These are phyloP conservation scores for Myotis davidii DNA, from an alignment of 2,113 vertebrate genomes.

Conservation along the genomic window DNA sequence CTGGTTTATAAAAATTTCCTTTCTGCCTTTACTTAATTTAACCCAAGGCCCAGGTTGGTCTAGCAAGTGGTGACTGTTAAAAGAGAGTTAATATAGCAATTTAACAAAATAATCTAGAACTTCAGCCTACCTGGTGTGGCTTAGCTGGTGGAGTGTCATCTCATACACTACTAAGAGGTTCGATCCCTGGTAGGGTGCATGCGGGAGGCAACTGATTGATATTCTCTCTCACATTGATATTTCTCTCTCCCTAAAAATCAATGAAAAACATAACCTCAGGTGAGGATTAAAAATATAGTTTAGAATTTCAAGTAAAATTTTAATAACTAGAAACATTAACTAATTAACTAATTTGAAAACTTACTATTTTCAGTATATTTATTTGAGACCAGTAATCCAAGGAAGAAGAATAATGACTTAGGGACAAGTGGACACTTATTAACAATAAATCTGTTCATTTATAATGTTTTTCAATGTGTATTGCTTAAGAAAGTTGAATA, in stretches of 20 bases:
- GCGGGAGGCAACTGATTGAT: too few species aligned
- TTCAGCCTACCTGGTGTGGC: background rate
- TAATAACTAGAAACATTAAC: conserved; percentile 30
- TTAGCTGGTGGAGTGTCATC: background rate
- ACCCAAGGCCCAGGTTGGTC: background rate
- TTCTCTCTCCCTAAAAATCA: too few species aligned
- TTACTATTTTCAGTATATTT: background rate
- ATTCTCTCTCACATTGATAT: background rate
- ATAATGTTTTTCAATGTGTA: background rate
- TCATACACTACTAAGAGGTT: background rate
- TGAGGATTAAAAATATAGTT: background rate
- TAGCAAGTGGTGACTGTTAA: background rate
- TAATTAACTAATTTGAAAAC: conserved; percentile 13
- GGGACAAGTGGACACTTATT: background rate
- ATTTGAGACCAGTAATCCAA: background rate
- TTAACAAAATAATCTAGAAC: conserved; percentile 14
- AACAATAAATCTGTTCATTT: conserved; percentile 39
- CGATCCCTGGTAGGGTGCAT: background rate
- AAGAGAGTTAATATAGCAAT: background rate
- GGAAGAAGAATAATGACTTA: background rate
- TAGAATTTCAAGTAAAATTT: conserved; percentile 15
- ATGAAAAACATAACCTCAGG: too few species aligned
- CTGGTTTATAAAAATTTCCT: background rate
- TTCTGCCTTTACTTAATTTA: conserved; percentile 26
- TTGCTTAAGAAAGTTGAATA: conserved; percentile 42